phyloP scores from a whole-genome alignment of 2,113 vertebrate genomes.

The Sterna hirundo region DNA sequence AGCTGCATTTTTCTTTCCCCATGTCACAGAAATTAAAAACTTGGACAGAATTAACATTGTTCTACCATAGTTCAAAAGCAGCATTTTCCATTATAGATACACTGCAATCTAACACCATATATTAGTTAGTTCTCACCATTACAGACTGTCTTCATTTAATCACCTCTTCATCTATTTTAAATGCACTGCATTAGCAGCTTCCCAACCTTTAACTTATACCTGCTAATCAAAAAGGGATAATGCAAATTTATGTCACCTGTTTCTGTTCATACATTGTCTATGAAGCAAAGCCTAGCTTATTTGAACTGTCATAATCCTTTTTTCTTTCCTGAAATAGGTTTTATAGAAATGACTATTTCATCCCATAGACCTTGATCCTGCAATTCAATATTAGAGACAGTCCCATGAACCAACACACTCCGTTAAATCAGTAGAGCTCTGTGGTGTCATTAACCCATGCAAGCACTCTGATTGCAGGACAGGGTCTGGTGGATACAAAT shows the following conservation, averaged over 20 bases:
- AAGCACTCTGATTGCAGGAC: neutral
- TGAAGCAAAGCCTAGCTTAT: neutral
- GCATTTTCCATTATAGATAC: neutral
- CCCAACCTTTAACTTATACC: neutral
- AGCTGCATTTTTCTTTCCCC: neutral
- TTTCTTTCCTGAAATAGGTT: neutral
- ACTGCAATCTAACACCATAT: neutral
- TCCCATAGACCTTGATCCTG: neutral
- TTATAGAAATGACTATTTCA: neutral
- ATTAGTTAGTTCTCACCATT: neutral
- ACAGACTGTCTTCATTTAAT: neutral
- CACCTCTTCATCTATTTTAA: neutral
- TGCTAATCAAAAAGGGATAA: neutral
- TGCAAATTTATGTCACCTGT: neutral
- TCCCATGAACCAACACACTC: accelerated
- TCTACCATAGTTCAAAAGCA: neutral
- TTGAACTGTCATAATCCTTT: neutral
- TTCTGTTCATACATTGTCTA: neutral
- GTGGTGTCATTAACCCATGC: neutral
- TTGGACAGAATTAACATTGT: neutral
- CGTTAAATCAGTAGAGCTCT: neutral
- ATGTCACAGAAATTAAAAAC: neutral
- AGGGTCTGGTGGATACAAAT: neutral
- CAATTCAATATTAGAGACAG: neutral
- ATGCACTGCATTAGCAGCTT: neutral